phyloP scores from a whole-genome alignment of 2,113 vertebrate genomes.

The Xiphorhynchus elegans region DNA sequence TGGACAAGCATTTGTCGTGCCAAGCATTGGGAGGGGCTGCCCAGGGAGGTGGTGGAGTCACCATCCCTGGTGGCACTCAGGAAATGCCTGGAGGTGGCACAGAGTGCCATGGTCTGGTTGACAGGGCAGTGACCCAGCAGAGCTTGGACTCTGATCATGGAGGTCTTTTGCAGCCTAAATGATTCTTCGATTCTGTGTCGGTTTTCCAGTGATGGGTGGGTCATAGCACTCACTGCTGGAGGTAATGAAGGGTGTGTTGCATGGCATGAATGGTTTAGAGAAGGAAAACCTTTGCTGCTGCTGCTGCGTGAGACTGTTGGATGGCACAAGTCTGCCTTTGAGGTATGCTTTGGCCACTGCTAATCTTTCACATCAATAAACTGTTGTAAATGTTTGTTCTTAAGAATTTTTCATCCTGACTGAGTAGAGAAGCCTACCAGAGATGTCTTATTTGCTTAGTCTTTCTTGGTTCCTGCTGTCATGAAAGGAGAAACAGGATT shows the following conservation, averaged over 20 bases:
- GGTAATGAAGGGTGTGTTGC: neutral
- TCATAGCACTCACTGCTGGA: neutral
- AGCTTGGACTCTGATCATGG: neutral
- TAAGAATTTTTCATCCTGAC: neutral
- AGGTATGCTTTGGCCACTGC: neutral
- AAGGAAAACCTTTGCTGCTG: neutral
- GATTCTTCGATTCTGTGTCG: neutral
- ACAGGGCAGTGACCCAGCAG: too few relatives aligned
- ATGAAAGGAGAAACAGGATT: neutral
- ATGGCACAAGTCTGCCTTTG: neutral
- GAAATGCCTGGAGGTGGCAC: accelerated
- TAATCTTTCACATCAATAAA: neutral
- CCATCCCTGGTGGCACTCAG: neutral
- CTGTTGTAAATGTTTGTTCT: neutral
- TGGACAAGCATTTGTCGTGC: neutral
- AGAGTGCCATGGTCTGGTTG: neutral
- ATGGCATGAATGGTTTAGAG: neutral
- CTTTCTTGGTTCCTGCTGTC: neutral
- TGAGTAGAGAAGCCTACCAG: neutral
- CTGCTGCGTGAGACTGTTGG: neutral
- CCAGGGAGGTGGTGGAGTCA: neutral
- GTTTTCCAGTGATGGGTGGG: neutral
- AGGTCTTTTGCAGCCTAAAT: neutral
- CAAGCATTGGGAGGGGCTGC: neutral
- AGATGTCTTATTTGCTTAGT: neutral